Conservation (phyloP, 2,113 vertebrate species). For the Antechinus stuartii region DNA sequence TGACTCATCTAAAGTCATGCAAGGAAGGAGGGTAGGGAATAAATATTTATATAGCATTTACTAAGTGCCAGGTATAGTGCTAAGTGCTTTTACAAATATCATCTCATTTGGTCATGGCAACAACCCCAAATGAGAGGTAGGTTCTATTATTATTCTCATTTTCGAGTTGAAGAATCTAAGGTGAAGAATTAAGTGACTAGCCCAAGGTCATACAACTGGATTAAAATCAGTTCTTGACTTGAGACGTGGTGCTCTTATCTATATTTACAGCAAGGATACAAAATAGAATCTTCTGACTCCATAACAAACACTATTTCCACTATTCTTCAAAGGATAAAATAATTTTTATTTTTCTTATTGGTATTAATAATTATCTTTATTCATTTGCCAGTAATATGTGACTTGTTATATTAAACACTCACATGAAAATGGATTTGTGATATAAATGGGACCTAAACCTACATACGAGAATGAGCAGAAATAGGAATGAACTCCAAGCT, state of each 20-base stretch:
- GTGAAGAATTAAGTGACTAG: not conserved
- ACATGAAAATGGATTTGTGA: conserved; percentile 5
- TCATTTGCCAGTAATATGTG: conserved; percentile 27
- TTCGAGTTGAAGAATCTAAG: not conserved
- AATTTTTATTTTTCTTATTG: conserved; percentile 19
- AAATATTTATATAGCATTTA: not conserved
- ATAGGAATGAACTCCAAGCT: not conserved
- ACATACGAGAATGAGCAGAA: not conserved
- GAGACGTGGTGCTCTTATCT: not conserved
- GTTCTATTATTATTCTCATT: not conserved
- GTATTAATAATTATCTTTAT: conserved; percentile 31
- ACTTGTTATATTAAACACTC: conserved; percentile 20
- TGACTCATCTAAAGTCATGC: not conserved
- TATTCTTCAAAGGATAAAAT: not conserved
- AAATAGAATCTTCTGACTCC: not conserved
- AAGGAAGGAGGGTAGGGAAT: not conserved
- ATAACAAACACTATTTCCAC: not conserved
- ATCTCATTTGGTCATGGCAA: not conserved
- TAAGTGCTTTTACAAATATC: not conserved
- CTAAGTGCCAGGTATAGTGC: not conserved
- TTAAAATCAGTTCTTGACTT: not conserved
- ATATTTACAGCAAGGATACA: not conserved
- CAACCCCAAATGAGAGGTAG: not conserved
- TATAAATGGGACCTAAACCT: not conserved
- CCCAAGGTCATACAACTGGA: not conserved